Conservation (phyloP, 92 coral and sea anemone genomes). For the Porites divaricata region DNA sequence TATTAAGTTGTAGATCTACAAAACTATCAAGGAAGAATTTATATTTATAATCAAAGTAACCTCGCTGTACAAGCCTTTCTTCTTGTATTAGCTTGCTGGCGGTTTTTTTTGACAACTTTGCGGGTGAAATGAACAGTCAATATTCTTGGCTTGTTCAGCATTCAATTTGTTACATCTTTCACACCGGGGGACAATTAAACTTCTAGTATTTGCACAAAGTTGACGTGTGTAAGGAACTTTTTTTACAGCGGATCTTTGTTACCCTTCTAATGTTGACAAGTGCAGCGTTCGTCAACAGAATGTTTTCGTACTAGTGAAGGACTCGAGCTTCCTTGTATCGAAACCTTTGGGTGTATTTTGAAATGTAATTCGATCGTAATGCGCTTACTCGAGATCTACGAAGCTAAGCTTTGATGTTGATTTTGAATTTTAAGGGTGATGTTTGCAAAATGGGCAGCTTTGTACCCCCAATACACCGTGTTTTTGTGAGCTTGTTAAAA, state of each 20-base stretch:
- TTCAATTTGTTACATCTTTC: slow-evolving; percentile 10
- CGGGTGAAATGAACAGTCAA: slow-evolving; percentile 32
- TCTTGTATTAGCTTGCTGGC: background rate
- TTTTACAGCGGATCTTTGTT: background rate
- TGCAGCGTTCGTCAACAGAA: background rate
- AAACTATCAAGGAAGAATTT: background rate
- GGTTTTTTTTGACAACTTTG: background rate
- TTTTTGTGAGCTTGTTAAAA: background rate
- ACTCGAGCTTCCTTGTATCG: background rate
- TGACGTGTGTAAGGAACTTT: slow-evolving; percentile 18
- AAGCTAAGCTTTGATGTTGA: slow-evolving; percentile 24
- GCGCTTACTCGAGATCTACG: slow-evolving; percentile 8
- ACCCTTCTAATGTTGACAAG: background rate
- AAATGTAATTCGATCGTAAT: slow-evolving; percentile 38
- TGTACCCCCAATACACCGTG: background rate
- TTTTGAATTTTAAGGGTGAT: slow-evolving; percentile 2
- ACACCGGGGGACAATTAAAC: slow-evolving; percentile 25
- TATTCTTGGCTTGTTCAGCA: background rate
- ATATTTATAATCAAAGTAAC: background rate
- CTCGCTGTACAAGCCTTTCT: background rate
- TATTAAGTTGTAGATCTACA: background rate
- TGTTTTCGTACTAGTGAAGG: background rate
- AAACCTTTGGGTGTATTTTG: slow-evolving; percentile 21
- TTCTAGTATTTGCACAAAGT: slow-evolving; percentile 22
- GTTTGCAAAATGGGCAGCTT: slow-evolving; percentile 16